Conservation (phyloP, 2,888 invertebrate genomes). For the Eupithecia subfuscata region DNA sequence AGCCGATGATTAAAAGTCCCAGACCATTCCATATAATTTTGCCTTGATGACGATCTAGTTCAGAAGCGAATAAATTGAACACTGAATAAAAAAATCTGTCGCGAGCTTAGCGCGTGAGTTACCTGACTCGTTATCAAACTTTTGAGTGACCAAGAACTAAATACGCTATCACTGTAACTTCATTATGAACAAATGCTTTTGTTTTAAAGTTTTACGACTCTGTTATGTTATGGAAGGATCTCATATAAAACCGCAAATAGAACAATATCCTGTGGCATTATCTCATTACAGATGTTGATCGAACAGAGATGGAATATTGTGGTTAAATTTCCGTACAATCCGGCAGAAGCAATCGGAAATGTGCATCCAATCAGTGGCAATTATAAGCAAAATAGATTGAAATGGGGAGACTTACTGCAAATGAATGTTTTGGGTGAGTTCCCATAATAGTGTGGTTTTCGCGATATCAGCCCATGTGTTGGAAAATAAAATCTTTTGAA, state of each 20-base stretch:
- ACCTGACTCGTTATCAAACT: background rate
- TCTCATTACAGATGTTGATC: background rate
- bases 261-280: background rate
- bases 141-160: background rate
- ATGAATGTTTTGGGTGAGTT: background rate
- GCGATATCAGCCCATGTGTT: background rate
- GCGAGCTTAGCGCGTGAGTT: background rate
- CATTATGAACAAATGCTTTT: background rate
- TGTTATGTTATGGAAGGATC: background rate
- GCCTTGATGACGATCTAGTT: background rate
- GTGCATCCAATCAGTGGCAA: background rate
- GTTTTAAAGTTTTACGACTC: background rate
- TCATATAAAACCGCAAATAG: conserved; percentile 11
- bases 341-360: background rate
- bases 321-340: conserved; percentile 1
- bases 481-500: background rate
- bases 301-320: background rate
- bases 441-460: background rate
- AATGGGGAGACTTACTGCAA: background rate
- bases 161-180: background rate
- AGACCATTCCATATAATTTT: background rate
- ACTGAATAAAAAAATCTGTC: background rate
- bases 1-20: background rate
- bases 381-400: background rate
- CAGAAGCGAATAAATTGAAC: background rate